Evolutionary conservation across 2,797 vertebrate species (phyloP), one percentile per base, ranked within the genome.

Genomic region (Apogon talboti): DNA sequence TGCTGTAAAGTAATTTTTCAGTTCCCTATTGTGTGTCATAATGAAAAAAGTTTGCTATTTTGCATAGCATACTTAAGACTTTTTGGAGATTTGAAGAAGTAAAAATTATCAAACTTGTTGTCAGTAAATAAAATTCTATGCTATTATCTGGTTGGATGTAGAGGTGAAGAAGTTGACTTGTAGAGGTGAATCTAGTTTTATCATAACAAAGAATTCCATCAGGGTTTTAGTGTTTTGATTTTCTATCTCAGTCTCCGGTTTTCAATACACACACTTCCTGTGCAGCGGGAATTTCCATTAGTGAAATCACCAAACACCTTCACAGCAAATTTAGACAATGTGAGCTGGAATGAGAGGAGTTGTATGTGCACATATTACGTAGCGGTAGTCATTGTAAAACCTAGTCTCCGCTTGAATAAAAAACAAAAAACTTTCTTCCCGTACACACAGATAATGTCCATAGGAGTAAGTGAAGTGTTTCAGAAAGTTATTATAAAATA

Each of bases 271-370:
- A n/a, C 54, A 13, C 24, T 35, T 42, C 11, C 11, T 43, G 10
- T 18, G 53, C 24, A 41, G 54, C 47, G 6, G 33, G 54, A 51
- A 24, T 67, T 15, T 10, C 54, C 42, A 53, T 47, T 5, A 50
- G 19, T 2, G 2, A 21, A 33, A 64, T 53, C 21, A 43, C 1
- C 1, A 3, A 56, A 64, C 49, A 58, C n/a, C 51, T 66, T 51
- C 24, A 49, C 21, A n/a, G 67, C 50, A 37, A 24, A 68, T 80
- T 76, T 57, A 60, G 67, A 43, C 41, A 44, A 47, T 50, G 30
- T 49, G 33, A 28, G 7, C 7, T 18, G n/a, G 42, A 28, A 48
- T 38, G 13, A 15, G 30, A 43, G 28, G 28, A 18, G 18, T 48
- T 7, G 30, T 45, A 37, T 62, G 33, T 15, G 49, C 9, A 10